phyloP scores from a whole-genome alignment of 2,797 vertebrate species.

The Botia kubotai region DNA sequence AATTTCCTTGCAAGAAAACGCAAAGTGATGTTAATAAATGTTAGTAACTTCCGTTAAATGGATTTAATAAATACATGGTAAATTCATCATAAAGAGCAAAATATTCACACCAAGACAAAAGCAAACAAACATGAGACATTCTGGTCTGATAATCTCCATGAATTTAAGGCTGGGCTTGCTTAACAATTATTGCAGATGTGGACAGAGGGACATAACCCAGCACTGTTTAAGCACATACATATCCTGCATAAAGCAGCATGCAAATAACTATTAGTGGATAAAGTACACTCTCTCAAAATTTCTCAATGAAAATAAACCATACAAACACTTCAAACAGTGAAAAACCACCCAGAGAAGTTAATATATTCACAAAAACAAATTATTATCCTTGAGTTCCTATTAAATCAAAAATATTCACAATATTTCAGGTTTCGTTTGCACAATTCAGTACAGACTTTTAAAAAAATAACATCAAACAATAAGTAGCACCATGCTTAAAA shows the following conservation, averaged over 20 bases:
- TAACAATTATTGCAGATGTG: slow-evolving; percentile 32
- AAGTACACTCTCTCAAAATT: slow-evolving; percentile 12
- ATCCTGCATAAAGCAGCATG: slow-evolving; percentile 41
- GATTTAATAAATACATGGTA: slow-evolving; percentile 23
- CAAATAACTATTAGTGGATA: slow-evolving; percentile 22
- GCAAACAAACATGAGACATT: background rate
- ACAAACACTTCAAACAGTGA: slow-evolving; percentile 17
- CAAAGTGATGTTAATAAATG: background rate
- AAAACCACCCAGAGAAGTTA: slow-evolving; percentile 15
- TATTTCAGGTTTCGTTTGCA: background rate
- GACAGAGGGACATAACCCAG: slow-evolving; percentile 34
- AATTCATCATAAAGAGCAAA: slow-evolving; percentile 14
- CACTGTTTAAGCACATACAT: slow-evolving; percentile 10
- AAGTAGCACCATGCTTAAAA: background rate
- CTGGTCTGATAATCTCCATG: background rate
- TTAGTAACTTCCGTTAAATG: background rate
- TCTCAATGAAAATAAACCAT: slow-evolving; percentile 1
- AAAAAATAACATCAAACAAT: slow-evolving; percentile 4
- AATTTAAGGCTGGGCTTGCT: slow-evolving; percentile 1
- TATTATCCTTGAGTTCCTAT: background rate
- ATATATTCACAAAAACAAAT: background rate
- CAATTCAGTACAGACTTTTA: background rate
- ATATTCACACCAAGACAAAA: slow-evolving; percentile 10
- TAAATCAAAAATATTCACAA: background rate
- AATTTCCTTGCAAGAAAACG: background rate